Evolutionary conservation across 1,140 invertebrate species (phyloP).

Genomic region (Camponotus pennsylvanicus): DNA sequence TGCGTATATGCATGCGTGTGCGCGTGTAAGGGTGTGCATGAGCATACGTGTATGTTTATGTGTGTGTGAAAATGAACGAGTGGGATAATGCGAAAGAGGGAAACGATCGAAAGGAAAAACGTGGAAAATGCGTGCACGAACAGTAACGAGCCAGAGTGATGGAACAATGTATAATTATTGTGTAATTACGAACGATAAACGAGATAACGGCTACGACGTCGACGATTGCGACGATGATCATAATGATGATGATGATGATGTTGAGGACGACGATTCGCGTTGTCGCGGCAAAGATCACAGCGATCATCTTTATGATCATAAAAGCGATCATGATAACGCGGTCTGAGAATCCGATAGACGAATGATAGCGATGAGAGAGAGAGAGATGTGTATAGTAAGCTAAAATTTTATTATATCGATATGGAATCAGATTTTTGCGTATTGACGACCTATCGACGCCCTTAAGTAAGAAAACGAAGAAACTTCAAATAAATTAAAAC

Average conservation of each 20-base stretch:
- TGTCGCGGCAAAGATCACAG: constrained; percentile 72
- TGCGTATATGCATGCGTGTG: constrained; percentile 8
- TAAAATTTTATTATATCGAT: constrained; percentile 85
- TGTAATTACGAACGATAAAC: constrained; percentile 81
- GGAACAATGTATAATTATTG: constrained; percentile 83
- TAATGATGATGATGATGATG: constrained; percentile 73
- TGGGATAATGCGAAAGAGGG: constrained; percentile 37
- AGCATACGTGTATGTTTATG: not conserved
- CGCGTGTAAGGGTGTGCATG: constrained; percentile 7
- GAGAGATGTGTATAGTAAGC: constrained; percentile 83
- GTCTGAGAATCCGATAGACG: constrained; percentile 77
- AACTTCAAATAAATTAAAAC: constrained; percentile 79
- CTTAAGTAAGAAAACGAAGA: constrained; percentile 75
- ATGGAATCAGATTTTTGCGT: constrained; percentile 84
- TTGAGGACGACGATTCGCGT: constrained; percentile 49
- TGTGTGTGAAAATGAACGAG: constrained; percentile 50
- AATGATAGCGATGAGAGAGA: constrained; percentile 72
- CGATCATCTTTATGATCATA: constrained; percentile 62
- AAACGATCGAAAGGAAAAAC: constrained; percentile 33
- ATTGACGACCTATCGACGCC: constrained; percentile 81
- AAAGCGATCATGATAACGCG: constrained; percentile 72
- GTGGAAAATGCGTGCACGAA: constrained; percentile 45
- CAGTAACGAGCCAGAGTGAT: constrained; percentile 54
- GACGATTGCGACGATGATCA: constrained; percentile 77
- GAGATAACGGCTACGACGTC: constrained; percentile 63